Percentiles rank a stretch among this genome's conserved stretches.
These are phyloP conservation scores for Xanthorhoe designata DNA, from an alignment of 2,888 invertebrate species.

Conservation along the genomic window DNA sequence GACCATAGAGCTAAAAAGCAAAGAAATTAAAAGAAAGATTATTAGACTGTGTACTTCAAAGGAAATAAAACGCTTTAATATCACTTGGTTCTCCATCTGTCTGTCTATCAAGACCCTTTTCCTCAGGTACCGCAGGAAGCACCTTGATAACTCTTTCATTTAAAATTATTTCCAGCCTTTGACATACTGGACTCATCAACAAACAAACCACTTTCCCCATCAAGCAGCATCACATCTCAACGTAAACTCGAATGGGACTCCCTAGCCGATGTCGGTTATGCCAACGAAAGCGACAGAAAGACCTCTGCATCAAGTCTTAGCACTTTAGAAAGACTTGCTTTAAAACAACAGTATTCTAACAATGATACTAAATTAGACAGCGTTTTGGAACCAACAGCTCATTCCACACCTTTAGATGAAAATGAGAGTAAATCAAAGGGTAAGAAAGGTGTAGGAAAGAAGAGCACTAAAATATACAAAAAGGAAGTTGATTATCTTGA, in stretches of 20 bases:
- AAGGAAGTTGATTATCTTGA: slow-evolving; percentile 73
- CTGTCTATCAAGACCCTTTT: not conserved
- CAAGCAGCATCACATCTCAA: slow-evolving; percentile 90
- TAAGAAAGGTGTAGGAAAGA: slow-evolving; percentile 64
- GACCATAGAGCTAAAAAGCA: too few relatives aligned
- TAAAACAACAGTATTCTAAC: slow-evolving; percentile 79
- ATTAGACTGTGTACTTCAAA: too few relatives aligned
- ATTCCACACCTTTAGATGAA: slow-evolving; percentile 81
- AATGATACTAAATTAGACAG: slow-evolving; percentile 67
- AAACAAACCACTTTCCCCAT: slow-evolving; percentile 87
- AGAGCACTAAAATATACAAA: slow-evolving; percentile 70
- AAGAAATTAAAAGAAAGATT: too few relatives aligned
- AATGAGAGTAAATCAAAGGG: slow-evolving; percentile 61
- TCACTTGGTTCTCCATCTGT: too few relatives aligned
- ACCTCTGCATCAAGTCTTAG: slow-evolving; percentile 81
- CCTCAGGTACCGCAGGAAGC: not conserved
- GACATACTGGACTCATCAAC: slow-evolving; percentile 72
- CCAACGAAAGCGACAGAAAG: slow-evolving; percentile 84
- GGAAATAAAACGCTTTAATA: too few relatives aligned
- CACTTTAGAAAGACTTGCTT: slow-evolving; percentile 87
- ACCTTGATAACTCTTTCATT: not conserved
- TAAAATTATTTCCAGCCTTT: slow-evolving; percentile 63
- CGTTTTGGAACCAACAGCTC: slow-evolving; percentile 77
- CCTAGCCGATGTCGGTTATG: slow-evolving; percentile 94
- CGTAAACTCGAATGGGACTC: slow-evolving; percentile 95